A percentile compares a stretch with the other conserved stretches of the same genome.
Conservation (phyloP, 2,797 vertebrate species). For the Echeneis naucrates region DNA sequence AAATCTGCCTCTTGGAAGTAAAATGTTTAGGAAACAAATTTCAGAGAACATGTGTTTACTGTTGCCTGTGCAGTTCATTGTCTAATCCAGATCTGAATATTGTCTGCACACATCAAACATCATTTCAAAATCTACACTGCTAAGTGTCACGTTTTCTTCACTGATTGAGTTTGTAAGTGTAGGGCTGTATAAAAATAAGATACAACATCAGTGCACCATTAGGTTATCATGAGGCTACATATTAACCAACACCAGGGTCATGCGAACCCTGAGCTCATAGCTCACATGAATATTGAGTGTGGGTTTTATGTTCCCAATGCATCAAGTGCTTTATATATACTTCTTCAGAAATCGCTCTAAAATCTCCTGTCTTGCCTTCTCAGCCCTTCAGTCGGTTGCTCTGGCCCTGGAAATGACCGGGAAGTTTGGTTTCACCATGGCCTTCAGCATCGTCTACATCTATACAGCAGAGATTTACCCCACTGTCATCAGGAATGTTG, state of each 20-base stretch:
- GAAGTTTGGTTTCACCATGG: conserved; percentile 94
- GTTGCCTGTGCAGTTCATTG: not conserved
- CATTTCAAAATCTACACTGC: not conserved
- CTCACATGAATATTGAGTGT: no score
- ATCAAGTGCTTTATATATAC: no score
- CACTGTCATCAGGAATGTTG: conserved; percentile 93
- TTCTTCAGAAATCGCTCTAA: not conserved
- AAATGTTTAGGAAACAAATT: no score
- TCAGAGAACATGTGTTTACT: not conserved
- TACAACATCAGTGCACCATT: no score
- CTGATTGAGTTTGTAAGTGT: not conserved
- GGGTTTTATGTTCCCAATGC: no score
- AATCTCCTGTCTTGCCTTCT: not conserved
- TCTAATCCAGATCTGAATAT: not conserved
- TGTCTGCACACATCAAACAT: not conserved
- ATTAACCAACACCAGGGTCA: no score
- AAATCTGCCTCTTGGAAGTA: no score
- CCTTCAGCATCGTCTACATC: conserved; percentile 93
- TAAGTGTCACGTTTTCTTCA: not conserved
- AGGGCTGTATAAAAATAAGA: not conserved
- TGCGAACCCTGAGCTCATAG: no score
- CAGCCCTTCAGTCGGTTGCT: conserved; percentile 76
- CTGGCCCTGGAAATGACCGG: conserved; percentile 90
- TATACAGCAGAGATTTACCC: conserved; percentile 95
- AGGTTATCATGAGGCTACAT: no score